Percentiles rank a stretch among this genome's conserved stretches.
phyloP scores from a whole-genome alignment of 2,888 invertebrate genomes.

The Pimpla rufipes region DNA sequence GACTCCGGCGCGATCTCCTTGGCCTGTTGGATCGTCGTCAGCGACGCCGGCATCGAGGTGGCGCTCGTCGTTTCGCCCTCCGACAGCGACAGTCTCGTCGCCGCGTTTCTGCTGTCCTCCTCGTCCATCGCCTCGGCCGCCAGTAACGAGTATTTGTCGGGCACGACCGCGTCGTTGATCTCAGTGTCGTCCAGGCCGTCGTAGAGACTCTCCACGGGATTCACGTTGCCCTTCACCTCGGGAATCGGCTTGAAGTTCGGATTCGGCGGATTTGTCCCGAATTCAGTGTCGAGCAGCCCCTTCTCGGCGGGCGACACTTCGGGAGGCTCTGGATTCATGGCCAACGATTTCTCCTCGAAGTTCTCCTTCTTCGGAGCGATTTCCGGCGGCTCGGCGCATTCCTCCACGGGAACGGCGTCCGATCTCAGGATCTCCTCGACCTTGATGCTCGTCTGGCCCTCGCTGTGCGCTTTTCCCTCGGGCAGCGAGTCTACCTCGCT shows the following conservation, averaged over 20 bases:
- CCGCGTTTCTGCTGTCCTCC: slow-evolving; percentile 81
- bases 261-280: slow-evolving; percentile 82
- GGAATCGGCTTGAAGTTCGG: slow-evolving; percentile 83
- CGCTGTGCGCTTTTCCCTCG: slow-evolving; percentile 31
- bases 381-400: slow-evolving; percentile 65
- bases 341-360: slow-evolving; percentile 81
- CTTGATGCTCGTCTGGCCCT: slow-evolving; percentile 18
- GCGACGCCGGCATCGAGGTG: not conserved
- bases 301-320: slow-evolving; percentile 72
- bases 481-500: slow-evolving; percentile 26
- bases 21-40: slow-evolving; percentile 27
- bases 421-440: slow-evolving; percentile 44
- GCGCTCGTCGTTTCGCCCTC: slow-evolving; percentile 69
- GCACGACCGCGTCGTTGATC: slow-evolving; percentile 78
- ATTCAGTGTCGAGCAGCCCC: slow-evolving; percentile 73
- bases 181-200: slow-evolving; percentile 83
- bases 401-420: slow-evolving; percentile 45
- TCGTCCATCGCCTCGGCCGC: slow-evolving; percentile 80
- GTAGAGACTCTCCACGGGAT: slow-evolving; percentile 83
- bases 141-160: slow-evolving; percentile 78
- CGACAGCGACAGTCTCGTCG: slow-evolving; percentile 69
- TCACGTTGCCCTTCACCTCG: slow-evolving; percentile 77
- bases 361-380: slow-evolving; percentile 73
- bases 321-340: slow-evolving; percentile 83
- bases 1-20: slow-evolving; percentile 65